Percentiles rank a stretch among this genome's conserved stretches.
These are phyloP conservation scores for Sebastes itinus DNA, from an alignment of 2,797 vertebrate genomes.

Conservation along the genomic window DNA sequence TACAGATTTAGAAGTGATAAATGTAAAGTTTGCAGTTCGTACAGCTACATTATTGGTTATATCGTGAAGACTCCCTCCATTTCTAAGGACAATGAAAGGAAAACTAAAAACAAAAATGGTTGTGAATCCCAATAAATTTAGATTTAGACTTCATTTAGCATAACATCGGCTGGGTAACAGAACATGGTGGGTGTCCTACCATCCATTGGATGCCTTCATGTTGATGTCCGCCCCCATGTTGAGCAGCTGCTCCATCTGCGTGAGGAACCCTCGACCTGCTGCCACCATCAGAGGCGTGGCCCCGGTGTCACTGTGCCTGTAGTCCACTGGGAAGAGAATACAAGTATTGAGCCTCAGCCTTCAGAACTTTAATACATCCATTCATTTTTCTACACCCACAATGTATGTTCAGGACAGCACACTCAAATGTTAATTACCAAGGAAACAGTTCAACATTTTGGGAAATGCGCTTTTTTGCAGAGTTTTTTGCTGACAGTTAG, in stretches of 20 bases:
- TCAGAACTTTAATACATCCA: neutral
- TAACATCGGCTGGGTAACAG: neutral
- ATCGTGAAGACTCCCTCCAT: neutral
- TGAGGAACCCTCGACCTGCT: conserved; percentile 89
- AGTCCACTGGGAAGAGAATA: conserved; percentile 85
- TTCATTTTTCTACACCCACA: neutral
- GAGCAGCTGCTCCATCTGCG: conserved; percentile 91
- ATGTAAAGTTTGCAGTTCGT: neutral
- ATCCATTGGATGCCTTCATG: conserved; percentile 90
- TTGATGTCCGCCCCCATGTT: conserved; percentile 90
- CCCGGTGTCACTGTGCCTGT: conserved; percentile 91
- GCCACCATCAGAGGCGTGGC: conserved; percentile 92
- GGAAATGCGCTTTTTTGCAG: neutral
- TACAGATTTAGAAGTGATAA: neutral
- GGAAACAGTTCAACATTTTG: neutral
- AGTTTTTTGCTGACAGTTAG: neutral
- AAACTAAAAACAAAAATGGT: neutral
- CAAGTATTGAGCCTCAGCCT: neutral
- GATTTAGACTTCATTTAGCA: neutral
- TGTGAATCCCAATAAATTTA: neutral
- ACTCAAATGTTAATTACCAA: neutral
- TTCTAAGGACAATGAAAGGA: neutral
- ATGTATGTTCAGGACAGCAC: neutral
- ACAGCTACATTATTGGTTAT: neutral
- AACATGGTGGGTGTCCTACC: conserved; percentile 78